phyloP scores from a whole-genome alignment of 2,113 vertebrate genomes.

The Pan paniscus region DNA sequence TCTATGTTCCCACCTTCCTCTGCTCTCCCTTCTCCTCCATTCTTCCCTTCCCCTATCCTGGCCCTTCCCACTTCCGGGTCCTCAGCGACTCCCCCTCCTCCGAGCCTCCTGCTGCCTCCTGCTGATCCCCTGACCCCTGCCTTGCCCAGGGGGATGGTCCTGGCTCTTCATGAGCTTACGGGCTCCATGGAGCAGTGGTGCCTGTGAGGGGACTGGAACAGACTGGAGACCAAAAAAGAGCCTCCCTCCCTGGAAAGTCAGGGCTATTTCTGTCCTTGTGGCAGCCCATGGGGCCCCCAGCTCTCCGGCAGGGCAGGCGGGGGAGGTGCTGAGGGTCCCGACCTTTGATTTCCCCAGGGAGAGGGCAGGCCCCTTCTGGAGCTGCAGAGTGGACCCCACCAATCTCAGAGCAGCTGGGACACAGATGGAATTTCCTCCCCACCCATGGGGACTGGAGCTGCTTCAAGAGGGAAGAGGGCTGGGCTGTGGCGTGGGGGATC shows the following conservation, averaged over 20 bases:
- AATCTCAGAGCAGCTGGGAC: background rate
- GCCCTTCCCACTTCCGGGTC: background rate
- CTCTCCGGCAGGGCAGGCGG: background rate
- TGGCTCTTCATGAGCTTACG: background rate
- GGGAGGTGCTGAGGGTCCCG: background rate
- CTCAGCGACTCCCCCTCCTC: background rate
- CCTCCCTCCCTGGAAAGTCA: background rate
- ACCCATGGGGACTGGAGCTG: background rate
- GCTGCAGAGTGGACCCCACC: background rate
- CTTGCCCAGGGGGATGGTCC: background rate
- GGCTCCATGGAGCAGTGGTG: background rate
- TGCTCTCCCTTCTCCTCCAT: background rate
- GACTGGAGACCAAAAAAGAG: constrained; percentile 1
- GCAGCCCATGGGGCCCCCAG: background rate
- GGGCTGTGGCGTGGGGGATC: background rate
- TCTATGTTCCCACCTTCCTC: background rate
- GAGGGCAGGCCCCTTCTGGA: background rate
- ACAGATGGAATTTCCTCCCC: background rate
- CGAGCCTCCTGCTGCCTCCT: background rate
- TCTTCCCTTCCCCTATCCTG: background rate
- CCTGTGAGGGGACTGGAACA: background rate
- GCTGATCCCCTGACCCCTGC: background rate
- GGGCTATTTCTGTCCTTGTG: constrained; percentile 55
- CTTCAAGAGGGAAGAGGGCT: background rate
- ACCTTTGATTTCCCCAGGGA: background rate